Evolutionary conservation across 1,140 invertebrate genomes (phyloP), one percentile per base, ranked within the genome.

Genomic region (Drosophila cardini): DNA sequence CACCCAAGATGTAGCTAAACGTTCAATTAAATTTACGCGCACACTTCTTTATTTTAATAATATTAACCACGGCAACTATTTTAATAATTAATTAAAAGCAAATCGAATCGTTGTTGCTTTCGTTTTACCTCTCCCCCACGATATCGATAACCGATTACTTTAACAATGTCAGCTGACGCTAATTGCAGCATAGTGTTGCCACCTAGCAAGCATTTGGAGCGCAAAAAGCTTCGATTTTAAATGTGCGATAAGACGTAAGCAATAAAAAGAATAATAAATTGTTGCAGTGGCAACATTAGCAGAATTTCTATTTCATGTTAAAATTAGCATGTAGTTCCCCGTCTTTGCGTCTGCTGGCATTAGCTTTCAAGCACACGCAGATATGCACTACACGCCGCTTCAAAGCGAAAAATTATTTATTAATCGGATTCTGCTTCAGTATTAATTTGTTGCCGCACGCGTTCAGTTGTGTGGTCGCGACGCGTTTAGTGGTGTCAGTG

Each of bases 391-490:
- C 18, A n/a, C 4, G 30, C 34, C n/a, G 18, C 30, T 9, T 10
- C 36, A 52, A 30, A 32, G 52, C 43, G 16, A 6, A 40, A 26
- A 6, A 34, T 40, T 21, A 36, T 53, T 67, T 53, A 68, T 67
- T 72, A 67, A 67, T 67, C 63, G 55, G 38, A 43, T 53, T 67
- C 30, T 32, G 36, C 26, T 32, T 78, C 74, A 84, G 81, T 86
- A 86, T 79, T 82, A 79, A 73, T 68, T 70, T 71, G 61, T 43
- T 15, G 60, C 57, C 79, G 67, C 38, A 72, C 40, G 76, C 72
- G 83, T 73, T 56, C 65, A 11, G 72, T 63, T 43, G 48, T 50
- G 77, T 42, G 56, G 83, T 57, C 56, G 56, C 36, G 16, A 52
- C 60, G 50, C 42, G 56, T 68, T 68, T 18, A 60, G 56, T 70